These are phyloP conservation scores for Xiphophorus hellerii DNA, from an alignment of 2,113 vertebrate genomes.

Conservation along the genomic window DNA sequence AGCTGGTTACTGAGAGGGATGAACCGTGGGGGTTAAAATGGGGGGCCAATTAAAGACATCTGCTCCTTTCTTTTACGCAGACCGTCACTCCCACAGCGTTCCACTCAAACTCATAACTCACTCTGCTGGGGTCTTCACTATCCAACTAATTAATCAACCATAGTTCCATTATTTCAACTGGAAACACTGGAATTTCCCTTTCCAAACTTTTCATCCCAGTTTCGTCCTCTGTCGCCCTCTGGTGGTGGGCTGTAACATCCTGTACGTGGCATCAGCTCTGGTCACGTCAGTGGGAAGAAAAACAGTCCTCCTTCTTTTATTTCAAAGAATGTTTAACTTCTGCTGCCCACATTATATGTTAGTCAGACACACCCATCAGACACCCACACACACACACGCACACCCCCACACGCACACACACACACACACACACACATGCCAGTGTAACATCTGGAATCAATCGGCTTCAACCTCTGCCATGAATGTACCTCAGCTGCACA, in stretches of 20 bases:
- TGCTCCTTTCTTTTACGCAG: conserved; percentile 66
- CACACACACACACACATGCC: conserved; percentile 39
- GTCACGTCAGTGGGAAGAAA: conserved; percentile 37
- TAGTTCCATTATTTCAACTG: conserved; percentile 2
- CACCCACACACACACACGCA: conserved; percentile 38
- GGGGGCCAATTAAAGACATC: conserved; percentile 66
- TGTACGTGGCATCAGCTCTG: conserved; percentile 49
- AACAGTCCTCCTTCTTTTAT: conserved; percentile 43
- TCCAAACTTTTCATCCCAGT: background rate
- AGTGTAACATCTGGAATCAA: conserved; percentile 70
- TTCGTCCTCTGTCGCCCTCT: conserved; percentile 55
- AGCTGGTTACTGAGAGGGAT: conserved; percentile 66
- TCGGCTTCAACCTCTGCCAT: conserved; percentile 53
- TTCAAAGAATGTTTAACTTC: conserved; percentile 53
- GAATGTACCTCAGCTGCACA: conserved; percentile 43
- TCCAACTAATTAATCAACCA: background rate
- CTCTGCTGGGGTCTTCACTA: background rate
- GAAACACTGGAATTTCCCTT: background rate
- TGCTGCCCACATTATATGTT: conserved; percentile 57
- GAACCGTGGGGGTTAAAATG: conserved; percentile 8
- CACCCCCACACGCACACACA: conserved; percentile 37
- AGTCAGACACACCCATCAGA: conserved; percentile 57
- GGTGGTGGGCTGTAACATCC: conserved; percentile 43
- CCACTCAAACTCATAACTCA: conserved; percentile 4
- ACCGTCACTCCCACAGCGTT: conserved; percentile 6